Evolutionary conservation across 2,797 vertebrate species (phyloP).

Genomic region (Sternarchorhynchus goeldii): DNA sequence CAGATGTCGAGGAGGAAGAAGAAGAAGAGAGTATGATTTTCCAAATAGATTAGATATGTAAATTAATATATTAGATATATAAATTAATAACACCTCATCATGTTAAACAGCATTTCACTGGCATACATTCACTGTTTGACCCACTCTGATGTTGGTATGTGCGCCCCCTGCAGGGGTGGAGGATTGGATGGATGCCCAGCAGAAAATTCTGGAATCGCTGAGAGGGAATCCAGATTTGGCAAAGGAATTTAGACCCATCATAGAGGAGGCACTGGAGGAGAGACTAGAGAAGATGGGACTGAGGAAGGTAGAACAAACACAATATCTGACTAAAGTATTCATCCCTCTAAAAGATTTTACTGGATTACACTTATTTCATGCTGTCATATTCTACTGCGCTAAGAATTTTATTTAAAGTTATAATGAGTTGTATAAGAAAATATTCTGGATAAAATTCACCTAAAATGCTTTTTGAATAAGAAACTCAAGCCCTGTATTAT

Average conservation of each 20-base stretch:
- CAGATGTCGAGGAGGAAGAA: slow-evolving; percentile 40
- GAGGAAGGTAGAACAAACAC: slow-evolving; percentile 54
- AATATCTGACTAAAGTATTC: not conserved
- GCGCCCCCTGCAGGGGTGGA: slow-evolving; percentile 49
- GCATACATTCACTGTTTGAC: not conserved
- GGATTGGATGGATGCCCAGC: slow-evolving; percentile 22
- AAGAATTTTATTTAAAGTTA: no score
- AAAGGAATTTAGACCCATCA: slow-evolving; percentile 61
- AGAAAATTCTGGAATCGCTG: slow-evolving; percentile 55
- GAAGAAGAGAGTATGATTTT: slow-evolving; percentile 64
- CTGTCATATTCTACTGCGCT: no score
- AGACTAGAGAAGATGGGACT: slow-evolving; percentile 70
- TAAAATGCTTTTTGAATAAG: no score
- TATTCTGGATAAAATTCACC: no score
- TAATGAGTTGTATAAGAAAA: no score
- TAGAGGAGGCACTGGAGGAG: slow-evolving; percentile 69
- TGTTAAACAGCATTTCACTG: not conserved
- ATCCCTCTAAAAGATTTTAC: no score
- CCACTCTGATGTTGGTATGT: slow-evolving; percentile 8
- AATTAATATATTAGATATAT: not conserved
- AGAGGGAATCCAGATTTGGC: slow-evolving; percentile 59
- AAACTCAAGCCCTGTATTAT: no score
- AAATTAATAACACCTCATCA: not conserved
- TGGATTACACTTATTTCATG: no score
- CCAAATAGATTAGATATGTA: not conserved